These are phyloP conservation scores for Drosophila suzukii DNA, from an alignment of 1,140 invertebrate genomes.

Conservation along the genomic window DNA sequence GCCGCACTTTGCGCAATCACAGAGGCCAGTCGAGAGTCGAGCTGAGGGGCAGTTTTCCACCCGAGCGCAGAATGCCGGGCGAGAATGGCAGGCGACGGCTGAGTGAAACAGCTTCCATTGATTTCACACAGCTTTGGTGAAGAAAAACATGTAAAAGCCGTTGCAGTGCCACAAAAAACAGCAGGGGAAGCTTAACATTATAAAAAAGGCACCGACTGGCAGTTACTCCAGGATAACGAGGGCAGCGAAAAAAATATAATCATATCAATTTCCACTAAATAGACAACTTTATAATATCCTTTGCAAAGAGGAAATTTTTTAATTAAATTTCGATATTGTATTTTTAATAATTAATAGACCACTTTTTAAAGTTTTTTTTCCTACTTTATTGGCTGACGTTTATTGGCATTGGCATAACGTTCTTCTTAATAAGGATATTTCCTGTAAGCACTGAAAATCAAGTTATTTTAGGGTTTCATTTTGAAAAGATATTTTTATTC, in stretches of 20 bases:
- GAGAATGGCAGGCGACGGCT: conserved; percentile 16
- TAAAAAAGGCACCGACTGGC: conserved; percentile 17
- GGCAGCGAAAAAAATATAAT: neutral
- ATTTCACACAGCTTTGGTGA: conserved; percentile 71
- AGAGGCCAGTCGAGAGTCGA: conserved; percentile 26
- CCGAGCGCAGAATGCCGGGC: neutral
- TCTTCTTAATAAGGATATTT: too few relatives aligned
- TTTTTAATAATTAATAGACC: too few relatives aligned
- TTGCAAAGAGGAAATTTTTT: too few relatives aligned
- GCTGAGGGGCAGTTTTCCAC: conserved; percentile 19
- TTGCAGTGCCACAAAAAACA: conserved; percentile 38
- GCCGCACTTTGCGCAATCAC: conserved; percentile 76
- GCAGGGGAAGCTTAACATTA: conserved; percentile 58
- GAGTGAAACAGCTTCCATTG: conserved; percentile 66
- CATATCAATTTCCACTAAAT: neutral
- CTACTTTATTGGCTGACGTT: too few relatives aligned
- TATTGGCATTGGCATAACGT: too few relatives aligned
- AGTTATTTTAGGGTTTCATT: too few relatives aligned
- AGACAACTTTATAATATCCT: too few relatives aligned
- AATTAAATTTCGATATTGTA: too few relatives aligned
- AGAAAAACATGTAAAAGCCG: conserved; percentile 69
- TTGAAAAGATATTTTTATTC: too few relatives aligned
- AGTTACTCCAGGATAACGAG: neutral
- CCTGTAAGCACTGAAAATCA: too few relatives aligned
- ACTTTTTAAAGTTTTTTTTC: too few relatives aligned